These are phyloP conservation scores for Corythornis vintsioides DNA, from an alignment of 2,113 vertebrate genomes.

Conservation along the genomic window DNA sequence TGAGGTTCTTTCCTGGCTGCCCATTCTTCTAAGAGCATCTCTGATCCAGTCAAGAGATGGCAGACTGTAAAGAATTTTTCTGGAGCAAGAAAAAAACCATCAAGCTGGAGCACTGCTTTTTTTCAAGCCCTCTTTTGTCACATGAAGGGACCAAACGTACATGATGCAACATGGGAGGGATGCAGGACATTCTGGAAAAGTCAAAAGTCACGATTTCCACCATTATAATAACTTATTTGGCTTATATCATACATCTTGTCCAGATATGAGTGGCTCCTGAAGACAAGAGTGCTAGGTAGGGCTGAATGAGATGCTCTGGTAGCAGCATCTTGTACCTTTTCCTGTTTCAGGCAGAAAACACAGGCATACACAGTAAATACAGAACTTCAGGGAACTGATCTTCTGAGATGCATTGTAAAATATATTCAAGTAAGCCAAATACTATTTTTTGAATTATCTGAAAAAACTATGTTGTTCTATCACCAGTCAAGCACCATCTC, in stretches of 20 bases:
- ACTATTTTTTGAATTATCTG: not conserved
- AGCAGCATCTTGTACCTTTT: not conserved
- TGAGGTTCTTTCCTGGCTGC: conserved; percentile 8
- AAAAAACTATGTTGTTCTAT: not conserved
- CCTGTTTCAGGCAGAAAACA: not conserved
- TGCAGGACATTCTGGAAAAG: not conserved
- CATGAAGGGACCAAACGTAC: not conserved
- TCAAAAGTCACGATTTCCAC: not conserved
- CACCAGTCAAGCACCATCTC: not conserved
- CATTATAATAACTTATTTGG: not conserved
- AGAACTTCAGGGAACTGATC: not conserved
- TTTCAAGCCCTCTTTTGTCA: conserved; percentile 19
- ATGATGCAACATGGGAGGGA: not conserved
- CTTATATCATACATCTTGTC: not conserved
- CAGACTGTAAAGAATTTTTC: conserved; percentile 38
- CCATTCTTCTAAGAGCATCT: not conserved
- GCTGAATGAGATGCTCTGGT: not conserved
- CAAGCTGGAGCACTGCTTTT: not conserved
- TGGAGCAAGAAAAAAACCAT: conserved; percentile 6
- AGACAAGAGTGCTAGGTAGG: not conserved
- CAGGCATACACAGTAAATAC: not conserved
- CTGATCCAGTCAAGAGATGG: conserved; percentile 18
- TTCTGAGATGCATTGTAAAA: not conserved
- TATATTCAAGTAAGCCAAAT: not conserved
- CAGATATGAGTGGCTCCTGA: not conserved